Base-by-base conservation (phyloP, 2,113 vertebrate species). In the Heliornis fulica region DNA sequence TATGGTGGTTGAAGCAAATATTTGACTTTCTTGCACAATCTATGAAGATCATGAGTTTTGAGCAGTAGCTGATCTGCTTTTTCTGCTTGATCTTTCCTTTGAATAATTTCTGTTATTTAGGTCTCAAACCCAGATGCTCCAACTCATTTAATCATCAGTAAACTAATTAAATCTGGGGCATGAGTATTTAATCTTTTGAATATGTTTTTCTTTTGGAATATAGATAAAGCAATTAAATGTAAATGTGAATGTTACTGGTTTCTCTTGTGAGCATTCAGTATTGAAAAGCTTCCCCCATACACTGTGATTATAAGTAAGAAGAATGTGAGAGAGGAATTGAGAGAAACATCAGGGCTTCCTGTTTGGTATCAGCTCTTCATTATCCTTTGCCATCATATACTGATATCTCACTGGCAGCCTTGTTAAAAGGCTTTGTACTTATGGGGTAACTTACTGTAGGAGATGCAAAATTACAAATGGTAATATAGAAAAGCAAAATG, bases 1-100 rank as follows among this genome's bases (percentile, higher is more conserved):
- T 93, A 85, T 59, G 83, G 91, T 88, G 66, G 90, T 91, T 95
- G 90, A 95, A 96, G 94, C 98, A 99, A 99, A 99, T 99, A 99
- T 99, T 99, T 98, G 98, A 94, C 94, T 93, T 96, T 89, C 85
- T 98, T 98, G 98, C 98, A 98, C 95, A 98, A 98, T 86, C 31
- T 63, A 78, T 84, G 94, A 91, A 82, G 86, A 88, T 84, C 93
- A 40, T 83, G 90, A 63, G 71, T 92, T 95, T 86, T 60, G 51
- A 92, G 94, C 70, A 87, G 87, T 63, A 83, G 38, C 93, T 74
- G 29, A 80, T 96, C 79, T 97, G 76, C 82, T 92, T 79, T 79
- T 95, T 94, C 60, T 64, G 69, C 64, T 94, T 83, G 85, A 82
- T 29, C 93, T 89, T 74, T 96, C 28, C 78, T 70, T 94, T 74